A percentile compares a stretch with the other conserved stretches of the same genome.
Conservation (phyloP, 2,888 invertebrate genomes). For the Apeira syringaria region DNA sequence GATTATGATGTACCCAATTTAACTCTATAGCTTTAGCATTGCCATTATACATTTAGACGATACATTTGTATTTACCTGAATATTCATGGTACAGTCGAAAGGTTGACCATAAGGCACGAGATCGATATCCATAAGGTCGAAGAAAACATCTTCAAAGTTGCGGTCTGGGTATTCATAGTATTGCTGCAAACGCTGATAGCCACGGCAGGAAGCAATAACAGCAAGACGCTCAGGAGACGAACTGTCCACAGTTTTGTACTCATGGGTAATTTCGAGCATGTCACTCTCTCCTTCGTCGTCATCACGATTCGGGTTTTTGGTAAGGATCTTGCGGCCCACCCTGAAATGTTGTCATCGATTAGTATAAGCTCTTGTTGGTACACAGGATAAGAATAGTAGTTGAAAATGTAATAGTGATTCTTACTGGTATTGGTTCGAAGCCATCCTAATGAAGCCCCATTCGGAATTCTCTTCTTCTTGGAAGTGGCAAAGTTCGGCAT, state of each 20-base stretch:
- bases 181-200: slow-evolving; percentile 84
- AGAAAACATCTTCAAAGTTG: slow-evolving; percentile 85
- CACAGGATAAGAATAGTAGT: neutral
- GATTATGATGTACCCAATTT: too few relatives aligned
- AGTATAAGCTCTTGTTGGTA: neutral
- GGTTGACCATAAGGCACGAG: slow-evolving; percentile 86
- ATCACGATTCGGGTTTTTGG: slow-evolving; percentile 85
- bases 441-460: slow-evolving; percentile 87
- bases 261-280: slow-evolving; percentile 85
- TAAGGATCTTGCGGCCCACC: slow-evolving; percentile 87
- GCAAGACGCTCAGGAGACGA: slow-evolving; percentile 86
- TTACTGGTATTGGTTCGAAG: slow-evolving; percentile 87
- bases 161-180: slow-evolving; percentile 84
- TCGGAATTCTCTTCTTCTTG: slow-evolving; percentile 86
- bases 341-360: slow-evolving; percentile 53
- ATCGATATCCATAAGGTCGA: slow-evolving; percentile 87
- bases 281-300: slow-evolving; percentile 86
- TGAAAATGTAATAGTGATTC: slow-evolving; percentile 34
- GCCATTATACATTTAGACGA: neutral
- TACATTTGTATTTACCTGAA: slow-evolving; percentile 66
- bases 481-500: slow-evolving; percentile 90
- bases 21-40: too few relatives aligned
- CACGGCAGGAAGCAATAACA: slow-evolving; percentile 87
- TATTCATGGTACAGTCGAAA: slow-evolving; percentile 86
- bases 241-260: slow-evolving; percentile 86